Conservation (phyloP, 2,797 vertebrate species). For the Chrosomus eos region DNA sequence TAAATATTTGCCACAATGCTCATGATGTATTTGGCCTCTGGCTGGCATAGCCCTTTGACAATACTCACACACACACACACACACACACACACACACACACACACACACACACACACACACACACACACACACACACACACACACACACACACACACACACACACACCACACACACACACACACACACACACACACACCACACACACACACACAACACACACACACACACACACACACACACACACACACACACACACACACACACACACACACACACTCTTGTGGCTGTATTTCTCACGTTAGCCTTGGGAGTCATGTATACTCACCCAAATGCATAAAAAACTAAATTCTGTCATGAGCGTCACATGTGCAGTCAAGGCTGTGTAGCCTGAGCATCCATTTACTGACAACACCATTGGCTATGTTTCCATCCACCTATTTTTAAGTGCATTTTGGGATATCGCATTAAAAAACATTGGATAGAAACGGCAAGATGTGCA, state of each 20-base stretch:
- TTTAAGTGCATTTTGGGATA: too few relatives aligned
- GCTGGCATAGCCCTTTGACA: background rate
- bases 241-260: background rate
- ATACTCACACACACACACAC: background rate
- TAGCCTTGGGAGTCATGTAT: background rate
- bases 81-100: too few relatives aligned
- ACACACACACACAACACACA: background rate
- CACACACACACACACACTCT: background rate
- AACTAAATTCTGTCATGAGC: background rate
- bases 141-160: too few relatives aligned
- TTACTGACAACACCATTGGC: conserved; percentile 44
- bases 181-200: too few relatives aligned
- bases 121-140: too few relatives aligned
- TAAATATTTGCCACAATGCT: background rate
- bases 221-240: too few relatives aligned
- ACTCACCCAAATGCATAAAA: background rate
- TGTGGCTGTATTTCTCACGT: background rate
- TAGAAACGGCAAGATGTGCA: too few relatives aligned
- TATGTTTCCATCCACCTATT: too few relatives aligned
- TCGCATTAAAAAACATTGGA: too few relatives aligned
- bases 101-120: background rate
- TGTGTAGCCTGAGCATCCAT: background rate
- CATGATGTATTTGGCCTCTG: conserved; percentile 9
- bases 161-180: too few relatives aligned
- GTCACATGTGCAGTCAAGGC: background rate